Percentiles rank a stretch among this genome's conserved stretches.
Evolutionary conservation across 2,888 invertebrate species (phyloP).

Genomic region (Carcina quercana): DNA sequence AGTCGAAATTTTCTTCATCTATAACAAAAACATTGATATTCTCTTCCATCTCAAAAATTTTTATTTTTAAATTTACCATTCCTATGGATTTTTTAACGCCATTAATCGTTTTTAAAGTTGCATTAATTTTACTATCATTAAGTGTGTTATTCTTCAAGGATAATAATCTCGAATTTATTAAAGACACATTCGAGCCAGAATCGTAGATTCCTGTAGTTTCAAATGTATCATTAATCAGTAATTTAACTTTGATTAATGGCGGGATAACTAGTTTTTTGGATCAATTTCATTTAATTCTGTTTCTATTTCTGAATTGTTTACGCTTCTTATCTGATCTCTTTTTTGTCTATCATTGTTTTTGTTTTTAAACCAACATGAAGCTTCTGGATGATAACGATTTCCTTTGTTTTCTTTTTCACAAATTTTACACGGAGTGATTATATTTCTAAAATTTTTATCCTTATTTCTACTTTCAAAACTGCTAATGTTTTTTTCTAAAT

Average conservation of each 20-base stretch:
- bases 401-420: constrained; percentile 12
- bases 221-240: constrained; percentile 16
- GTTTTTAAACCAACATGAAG: constrained; percentile 9
- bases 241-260: constrained; percentile 20
- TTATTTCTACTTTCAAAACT: no score
- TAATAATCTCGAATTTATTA: constrained; percentile 23
- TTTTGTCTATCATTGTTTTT: constrained; percentile 1
- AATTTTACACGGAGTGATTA: no score
- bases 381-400: constrained; percentile 9
- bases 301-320: constrained; percentile 14
- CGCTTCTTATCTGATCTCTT: background rate
- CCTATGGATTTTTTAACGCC: constrained; percentile 13
- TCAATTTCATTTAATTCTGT: constrained; percentile 8
- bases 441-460: no score
- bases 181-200: constrained; percentile 24
- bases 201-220: constrained; percentile 21
- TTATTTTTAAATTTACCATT: constrained; percentile 13
- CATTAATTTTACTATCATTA: constrained; percentile 2
- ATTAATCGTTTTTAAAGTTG: constrained; percentile 15
- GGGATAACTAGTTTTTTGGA: constrained; percentile 13
- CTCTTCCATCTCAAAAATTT: constrained; percentile 17
- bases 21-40: constrained; percentile 14
- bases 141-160: constrained; percentile 10
- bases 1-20: constrained; percentile 15
- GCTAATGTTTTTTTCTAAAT: no score